Conservation (phyloP, 1,140 invertebrate genomes). For the Apolygus lucorum region DNA sequence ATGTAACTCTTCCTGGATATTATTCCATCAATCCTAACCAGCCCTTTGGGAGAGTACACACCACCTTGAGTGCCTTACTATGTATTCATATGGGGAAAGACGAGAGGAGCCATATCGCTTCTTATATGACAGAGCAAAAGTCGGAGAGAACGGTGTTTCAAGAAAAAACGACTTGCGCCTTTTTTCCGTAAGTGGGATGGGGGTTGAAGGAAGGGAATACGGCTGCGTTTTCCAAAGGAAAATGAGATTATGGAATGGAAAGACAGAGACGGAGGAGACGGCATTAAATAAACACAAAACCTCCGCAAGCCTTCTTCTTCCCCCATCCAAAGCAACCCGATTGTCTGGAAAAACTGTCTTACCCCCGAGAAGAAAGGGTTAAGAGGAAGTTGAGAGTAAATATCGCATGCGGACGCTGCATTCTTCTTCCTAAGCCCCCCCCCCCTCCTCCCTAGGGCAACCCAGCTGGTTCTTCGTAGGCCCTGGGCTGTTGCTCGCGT, state of each 20-base stretch:
- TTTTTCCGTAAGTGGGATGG: no score
- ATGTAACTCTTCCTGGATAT: no score
- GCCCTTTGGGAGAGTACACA: no score
- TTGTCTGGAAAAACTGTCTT: neutral
- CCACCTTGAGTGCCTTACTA: no score
- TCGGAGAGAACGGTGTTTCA: no score
- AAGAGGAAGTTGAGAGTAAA: constrained; percentile 2
- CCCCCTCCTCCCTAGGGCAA: neutral
- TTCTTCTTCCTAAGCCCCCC: neutral
- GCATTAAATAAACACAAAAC: neutral
- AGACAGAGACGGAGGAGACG: neutral
- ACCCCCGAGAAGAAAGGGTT: neutral
- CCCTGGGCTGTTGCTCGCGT: constrained; percentile 6
- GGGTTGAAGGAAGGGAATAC: neutral
- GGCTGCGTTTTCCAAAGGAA: neutral
- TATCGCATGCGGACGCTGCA: constrained; percentile 6
- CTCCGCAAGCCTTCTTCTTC: no score
- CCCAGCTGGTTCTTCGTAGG: no score
- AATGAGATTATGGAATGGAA: neutral
- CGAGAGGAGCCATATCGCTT: no score
- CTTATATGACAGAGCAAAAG: no score
- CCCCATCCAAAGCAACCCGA: neutral
- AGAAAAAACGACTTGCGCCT: no score
- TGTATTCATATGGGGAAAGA: no score
- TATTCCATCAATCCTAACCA: no score